These are phyloP conservation scores for Dioctria rufipes DNA, from an alignment of 2,888 invertebrate genomes.

Conservation along the genomic window DNA sequence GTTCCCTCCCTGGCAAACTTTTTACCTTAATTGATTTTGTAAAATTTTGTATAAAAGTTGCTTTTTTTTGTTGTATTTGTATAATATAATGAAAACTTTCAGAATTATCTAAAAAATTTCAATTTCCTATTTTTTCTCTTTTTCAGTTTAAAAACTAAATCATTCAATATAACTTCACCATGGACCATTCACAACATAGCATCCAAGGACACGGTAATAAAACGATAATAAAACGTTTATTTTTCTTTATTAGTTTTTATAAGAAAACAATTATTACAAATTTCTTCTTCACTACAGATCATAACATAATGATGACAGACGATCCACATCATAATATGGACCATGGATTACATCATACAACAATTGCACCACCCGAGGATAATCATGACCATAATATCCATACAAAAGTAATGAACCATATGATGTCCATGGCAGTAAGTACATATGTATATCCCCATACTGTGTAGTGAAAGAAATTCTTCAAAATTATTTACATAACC, in stretches of 20 bases:
- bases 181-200: constrained; percentile 69
- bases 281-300: constrained; percentile 11
- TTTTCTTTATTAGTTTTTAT: constrained; percentile 36
- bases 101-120: not conserved
- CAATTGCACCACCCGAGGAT: constrained; percentile 8
- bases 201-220: constrained; percentile 65
- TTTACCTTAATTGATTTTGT: too few species aligned
- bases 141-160: constrained; percentile 25
- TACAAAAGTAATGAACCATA: constrained; percentile 65
- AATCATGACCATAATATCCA: constrained; percentile 56
- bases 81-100: too few species aligned
- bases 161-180: constrained; percentile 56
- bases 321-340: constrained; percentile 32
- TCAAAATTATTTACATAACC: not conserved
- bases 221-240: not conserved
- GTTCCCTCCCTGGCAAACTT: too few species aligned
- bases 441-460: not conserved
- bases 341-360: not conserved
- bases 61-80: not conserved
- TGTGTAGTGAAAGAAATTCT: not conserved
- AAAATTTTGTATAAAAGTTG: not conserved
- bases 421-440: constrained; percentile 71
- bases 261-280: not conserved
- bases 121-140: not conserved
- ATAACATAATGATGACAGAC: constrained; percentile 36